Base-by-base conservation (phyloP, 2,113 vertebrate species). In the Cariama cristata region DNA sequence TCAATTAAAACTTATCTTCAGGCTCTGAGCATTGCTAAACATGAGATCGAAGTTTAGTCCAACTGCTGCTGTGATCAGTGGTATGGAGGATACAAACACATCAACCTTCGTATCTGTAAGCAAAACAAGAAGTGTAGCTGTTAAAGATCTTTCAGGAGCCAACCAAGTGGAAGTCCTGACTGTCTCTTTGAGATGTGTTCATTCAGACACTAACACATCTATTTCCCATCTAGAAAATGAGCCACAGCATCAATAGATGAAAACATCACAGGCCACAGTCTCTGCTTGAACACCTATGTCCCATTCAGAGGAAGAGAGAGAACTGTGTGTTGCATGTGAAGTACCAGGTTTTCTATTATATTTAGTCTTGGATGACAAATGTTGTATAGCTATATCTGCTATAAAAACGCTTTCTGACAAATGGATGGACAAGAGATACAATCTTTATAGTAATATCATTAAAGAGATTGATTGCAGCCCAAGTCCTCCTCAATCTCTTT, bases 1-100 rank as follows among this genome's bases (percentile, higher is more conserved):
- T 94, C 91, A 82, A 74, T 92, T 93, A 90, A 90, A 96, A 94
- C 67, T 88, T 89, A 82, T 74, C 96, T 90, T 82, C 79, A 45
- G 79, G 86, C 93, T 92, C 71, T 79, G 85, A 94, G 49, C 58
- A 45, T 72, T 88, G 60, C 71, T 50, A 86, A 86, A 81, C 5
- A 40, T 9, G 28, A 69, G 75, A 79, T 5, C 2, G 1, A 86
- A 79, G 83, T 90, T 67, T 73, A 80, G 23, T 88, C 45, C 66
- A 88, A 6, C 33, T 74, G 53, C 69, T 91, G 66, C 69, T 73
- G 45, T 47, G 69, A 58, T 55, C 71, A 66, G 69, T 22, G 42
- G 22, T 17, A 17, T 3, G 28, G 38, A 68, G 50, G 53, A n/a
- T 6, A 26, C 6, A 59, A 64, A 89, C 4, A 30, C 27, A 60